phyloP scores from a whole-genome alignment of 2,113 vertebrate species.

The Falcunculus frontatus region DNA sequence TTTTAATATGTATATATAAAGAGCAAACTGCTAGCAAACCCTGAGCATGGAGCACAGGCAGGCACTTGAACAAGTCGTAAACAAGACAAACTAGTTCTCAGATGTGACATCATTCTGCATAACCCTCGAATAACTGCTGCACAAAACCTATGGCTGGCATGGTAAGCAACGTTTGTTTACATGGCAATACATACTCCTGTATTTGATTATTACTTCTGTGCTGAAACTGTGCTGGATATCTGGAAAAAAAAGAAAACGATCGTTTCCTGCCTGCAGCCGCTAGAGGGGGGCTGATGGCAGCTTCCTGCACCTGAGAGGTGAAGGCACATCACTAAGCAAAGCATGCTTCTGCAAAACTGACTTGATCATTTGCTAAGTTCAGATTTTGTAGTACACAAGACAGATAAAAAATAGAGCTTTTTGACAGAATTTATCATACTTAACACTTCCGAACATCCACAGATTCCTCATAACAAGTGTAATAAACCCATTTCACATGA shows the following conservation, averaged over 20 bases:
- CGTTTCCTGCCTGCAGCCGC: not conserved
- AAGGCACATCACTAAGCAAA: not conserved
- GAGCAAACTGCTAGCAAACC: not conserved
- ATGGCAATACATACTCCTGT: accelerated
- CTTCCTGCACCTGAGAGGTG: not conserved
- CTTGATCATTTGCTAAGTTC: not conserved
- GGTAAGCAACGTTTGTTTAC: not conserved
- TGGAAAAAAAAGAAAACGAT: accelerated
- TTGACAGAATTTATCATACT: not conserved
- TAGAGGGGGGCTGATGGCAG: not conserved
- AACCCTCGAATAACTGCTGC: not conserved
- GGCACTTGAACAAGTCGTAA: not conserved
- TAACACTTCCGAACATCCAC: not conserved
- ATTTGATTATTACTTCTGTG: not conserved
- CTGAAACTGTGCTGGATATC: not conserved
- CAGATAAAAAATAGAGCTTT: not conserved
- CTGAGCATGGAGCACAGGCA: not conserved
- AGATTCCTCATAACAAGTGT: not conserved
- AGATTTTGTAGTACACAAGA: not conserved
- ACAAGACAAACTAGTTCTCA: not conserved
- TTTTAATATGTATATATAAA: not conserved
- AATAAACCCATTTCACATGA: not conserved
- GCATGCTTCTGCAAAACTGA: not conserved
- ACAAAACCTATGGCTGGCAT: not conserved
- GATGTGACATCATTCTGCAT: not conserved